Percentiles rank a stretch among this genome's conserved stretches.
These are phyloP conservation scores for Parotocinclus haroldoi DNA, from an alignment of 2,797 vertebrate species.

Conservation along the genomic window DNA sequence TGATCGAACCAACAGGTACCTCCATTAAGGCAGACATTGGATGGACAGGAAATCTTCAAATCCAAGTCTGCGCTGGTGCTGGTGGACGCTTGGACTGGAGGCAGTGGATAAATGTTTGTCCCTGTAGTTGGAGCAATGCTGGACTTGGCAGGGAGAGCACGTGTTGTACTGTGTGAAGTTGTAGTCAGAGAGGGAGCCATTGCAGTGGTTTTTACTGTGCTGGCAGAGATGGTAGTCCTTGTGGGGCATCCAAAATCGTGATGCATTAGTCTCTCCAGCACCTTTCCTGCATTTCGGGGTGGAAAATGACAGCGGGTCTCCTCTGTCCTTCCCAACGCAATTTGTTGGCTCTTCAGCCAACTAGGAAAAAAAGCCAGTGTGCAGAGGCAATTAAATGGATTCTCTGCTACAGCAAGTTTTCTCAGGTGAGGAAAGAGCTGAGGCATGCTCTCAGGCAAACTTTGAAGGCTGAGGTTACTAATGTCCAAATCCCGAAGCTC, in stretches of 20 bases:
- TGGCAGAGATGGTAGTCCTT: constrained; percentile 72
- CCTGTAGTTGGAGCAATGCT: constrained; percentile 64
- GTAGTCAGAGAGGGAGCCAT: constrained; percentile 51
- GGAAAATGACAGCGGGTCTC: constrained; percentile 96
- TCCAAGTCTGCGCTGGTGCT: constrained; percentile 41
- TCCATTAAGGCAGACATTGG: constrained; percentile 82
- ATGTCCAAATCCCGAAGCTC: constrained; percentile 87
- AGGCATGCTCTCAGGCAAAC: constrained; percentile 78
- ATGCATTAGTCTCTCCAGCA: constrained; percentile 78
- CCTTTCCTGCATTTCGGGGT: constrained; percentile 82
- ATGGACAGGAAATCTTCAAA: constrained; percentile 71
- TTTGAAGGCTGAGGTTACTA: constrained; percentile 86
- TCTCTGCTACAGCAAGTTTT: constrained; percentile 79
- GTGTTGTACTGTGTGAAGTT: constrained; percentile 42
- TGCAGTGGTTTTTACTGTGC: constrained; percentile 57
- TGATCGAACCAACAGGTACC: constrained; percentile 79
- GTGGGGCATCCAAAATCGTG: constrained; percentile 87
- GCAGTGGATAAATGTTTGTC: constrained; percentile 15
- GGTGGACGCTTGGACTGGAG: constrained; percentile 34
- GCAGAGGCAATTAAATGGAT: constrained; percentile 94
- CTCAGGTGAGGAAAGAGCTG: constrained; percentile 76
- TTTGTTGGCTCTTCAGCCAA: constrained; percentile 75
- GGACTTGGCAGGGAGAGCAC: constrained; percentile 67
- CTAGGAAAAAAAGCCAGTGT: constrained; percentile 85
- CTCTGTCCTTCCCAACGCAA: constrained; percentile 73